phyloP scores from a whole-genome alignment of 1,140 invertebrate species.

The Metopolophium dirhodum region DNA sequence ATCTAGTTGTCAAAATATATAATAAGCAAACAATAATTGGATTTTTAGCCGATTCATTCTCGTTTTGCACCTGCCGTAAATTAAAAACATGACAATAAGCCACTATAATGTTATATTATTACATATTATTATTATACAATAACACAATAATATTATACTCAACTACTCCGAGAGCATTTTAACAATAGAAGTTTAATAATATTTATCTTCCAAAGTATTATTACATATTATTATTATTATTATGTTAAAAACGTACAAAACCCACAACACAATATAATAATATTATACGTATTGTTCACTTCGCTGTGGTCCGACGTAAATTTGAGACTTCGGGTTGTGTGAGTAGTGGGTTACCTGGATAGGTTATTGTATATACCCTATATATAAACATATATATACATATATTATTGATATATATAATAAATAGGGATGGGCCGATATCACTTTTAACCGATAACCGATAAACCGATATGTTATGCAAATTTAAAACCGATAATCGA shows the following conservation, averaged over 20 bases:
- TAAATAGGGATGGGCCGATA: too few relatives aligned
- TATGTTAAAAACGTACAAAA: constrained; percentile 1
- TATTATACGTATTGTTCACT: neutral
- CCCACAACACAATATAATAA: constrained; percentile 7
- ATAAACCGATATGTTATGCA: too few relatives aligned
- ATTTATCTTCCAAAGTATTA: constrained; percentile 7
- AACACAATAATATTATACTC: neutral
- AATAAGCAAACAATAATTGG: constrained; percentile 5
- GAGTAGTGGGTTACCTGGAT: neutral
- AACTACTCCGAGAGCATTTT: neutral
- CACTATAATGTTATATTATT: neutral
- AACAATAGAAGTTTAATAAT: constrained; percentile 36
- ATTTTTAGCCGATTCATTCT: neutral
- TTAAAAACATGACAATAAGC: constrained; percentile 15
- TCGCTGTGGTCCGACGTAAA: neutral
- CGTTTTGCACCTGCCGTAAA: neutral
- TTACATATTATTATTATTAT: neutral
- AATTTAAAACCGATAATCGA: too few relatives aligned
- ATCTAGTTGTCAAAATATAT: neutral
- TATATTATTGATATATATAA: too few relatives aligned
- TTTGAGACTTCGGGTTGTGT: neutral
- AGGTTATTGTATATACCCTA: neutral
- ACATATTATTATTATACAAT: neutral
- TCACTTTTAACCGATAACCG: too few relatives aligned
- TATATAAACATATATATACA: neutral